These are phyloP conservation scores for Pseudomyrmex cubaensis DNA, from an alignment of 1,140 invertebrate genomes.

Conservation along the genomic window DNA sequence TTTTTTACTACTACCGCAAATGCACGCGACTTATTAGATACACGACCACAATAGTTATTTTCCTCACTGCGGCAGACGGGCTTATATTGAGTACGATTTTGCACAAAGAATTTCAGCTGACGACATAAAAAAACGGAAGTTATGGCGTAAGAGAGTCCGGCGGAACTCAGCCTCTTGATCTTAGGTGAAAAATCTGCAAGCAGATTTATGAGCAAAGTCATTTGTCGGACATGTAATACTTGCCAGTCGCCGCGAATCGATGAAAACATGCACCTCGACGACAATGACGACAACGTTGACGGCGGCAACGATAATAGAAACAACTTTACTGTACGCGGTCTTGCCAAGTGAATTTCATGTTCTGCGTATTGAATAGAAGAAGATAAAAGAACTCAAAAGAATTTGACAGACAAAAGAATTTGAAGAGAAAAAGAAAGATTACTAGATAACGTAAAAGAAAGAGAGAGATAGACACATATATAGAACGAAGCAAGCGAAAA, in stretches of 20 bases:
- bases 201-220: constrained; percentile 18
- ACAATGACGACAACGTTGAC: neutral
- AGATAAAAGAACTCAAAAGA: neutral
- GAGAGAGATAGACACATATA: neutral
- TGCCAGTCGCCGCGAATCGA: constrained; percentile 42
- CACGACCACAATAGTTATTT: constrained; percentile 10
- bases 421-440: neutral
- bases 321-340: constrained; percentile 57
- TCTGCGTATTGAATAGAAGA: neutral
- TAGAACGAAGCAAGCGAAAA: constrained; percentile 25
- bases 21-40: constrained; percentile 29
- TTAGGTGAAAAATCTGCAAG: neutral
- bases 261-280: constrained; percentile 47
- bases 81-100: constrained; percentile 21
- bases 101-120: constrained; percentile 27
- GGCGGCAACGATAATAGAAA: constrained; percentile 51
- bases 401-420: neutral
- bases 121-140: neutral
- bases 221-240: neutral
- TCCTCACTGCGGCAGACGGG: neutral
- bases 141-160: neutral
- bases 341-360: constrained; percentile 37
- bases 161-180: neutral
- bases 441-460: neutral
- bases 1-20: neutral